These are phyloP conservation scores for Lepidothrix coronata DNA, from an alignment of 2,113 vertebrate species.

Conservation along the genomic window DNA sequence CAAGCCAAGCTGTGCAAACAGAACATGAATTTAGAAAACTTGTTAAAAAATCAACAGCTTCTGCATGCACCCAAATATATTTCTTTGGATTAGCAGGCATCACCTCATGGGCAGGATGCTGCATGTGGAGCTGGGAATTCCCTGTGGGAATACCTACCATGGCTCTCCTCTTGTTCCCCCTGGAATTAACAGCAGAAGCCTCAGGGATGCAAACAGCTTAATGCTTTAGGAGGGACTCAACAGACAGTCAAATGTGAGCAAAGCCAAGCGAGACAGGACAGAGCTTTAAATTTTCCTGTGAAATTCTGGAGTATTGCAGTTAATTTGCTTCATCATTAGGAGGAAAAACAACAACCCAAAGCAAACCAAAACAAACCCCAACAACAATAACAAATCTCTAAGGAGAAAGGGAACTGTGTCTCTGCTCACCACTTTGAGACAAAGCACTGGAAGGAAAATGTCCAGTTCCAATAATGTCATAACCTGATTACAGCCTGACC, in stretches of 20 bases:
- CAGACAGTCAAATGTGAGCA: not conserved
- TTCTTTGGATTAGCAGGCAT: not conserved
- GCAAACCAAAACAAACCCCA: not conserved
- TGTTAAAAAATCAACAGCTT: conserved; percentile 32
- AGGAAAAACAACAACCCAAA: not conserved
- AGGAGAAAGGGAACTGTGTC: conserved; percentile 16
- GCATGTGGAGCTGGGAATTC: not conserved
- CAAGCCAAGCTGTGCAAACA: conserved; percentile 30
- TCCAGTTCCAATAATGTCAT: conserved; percentile 56
- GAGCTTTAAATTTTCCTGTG: not conserved
- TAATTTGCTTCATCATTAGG: conserved; percentile 30
- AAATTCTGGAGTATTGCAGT: not conserved
- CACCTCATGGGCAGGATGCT: not conserved
- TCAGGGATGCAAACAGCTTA: conserved; percentile 27
- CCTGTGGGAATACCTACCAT: not conserved
- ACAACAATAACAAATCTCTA: not conserved
- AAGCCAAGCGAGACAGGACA: not conserved
- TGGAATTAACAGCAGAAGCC: conserved; percentile 19
- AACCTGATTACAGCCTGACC: conserved; percentile 55
- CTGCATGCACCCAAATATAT: not conserved
- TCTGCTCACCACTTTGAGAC: conserved; percentile 38
- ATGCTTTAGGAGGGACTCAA: conserved; percentile 4
- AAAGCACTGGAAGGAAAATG: conserved; percentile 54
- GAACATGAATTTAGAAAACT: conserved; percentile 9
- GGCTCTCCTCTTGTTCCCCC: not conserved